Conservation (phyloP, 2,888 invertebrate species). For the Eristalis arbustorum region DNA sequence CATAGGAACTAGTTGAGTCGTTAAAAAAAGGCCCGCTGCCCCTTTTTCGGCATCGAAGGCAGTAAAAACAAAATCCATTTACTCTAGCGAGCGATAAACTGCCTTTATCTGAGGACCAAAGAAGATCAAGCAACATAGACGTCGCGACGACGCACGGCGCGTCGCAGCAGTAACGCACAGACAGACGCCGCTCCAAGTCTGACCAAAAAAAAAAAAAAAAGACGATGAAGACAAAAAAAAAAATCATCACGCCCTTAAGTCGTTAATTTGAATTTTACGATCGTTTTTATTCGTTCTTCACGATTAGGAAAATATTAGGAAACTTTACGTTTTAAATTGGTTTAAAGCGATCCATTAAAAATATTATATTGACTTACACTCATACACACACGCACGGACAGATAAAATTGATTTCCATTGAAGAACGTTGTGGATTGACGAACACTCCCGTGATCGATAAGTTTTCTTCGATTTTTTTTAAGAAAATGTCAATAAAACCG, state of each 20-base stretch:
- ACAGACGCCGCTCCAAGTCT: background rate
- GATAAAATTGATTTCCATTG: background rate
- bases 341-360: background rate
- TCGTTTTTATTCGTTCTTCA: slow-evolving; percentile 2
- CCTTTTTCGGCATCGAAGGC: background rate
- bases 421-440: background rate
- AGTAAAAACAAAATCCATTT: background rate
- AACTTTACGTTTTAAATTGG: slow-evolving; percentile 4
- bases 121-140: background rate
- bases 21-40: background rate
- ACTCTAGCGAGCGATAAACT: background rate
- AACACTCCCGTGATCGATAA: background rate
- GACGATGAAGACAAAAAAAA: no score
- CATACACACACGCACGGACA: background rate
- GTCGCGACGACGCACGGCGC: background rate
- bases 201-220: background rate
- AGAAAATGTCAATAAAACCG: background rate
- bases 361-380: background rate
- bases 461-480: background rate
- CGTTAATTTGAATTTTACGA: slow-evolving; percentile 14
- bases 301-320: slow-evolving; percentile 11
- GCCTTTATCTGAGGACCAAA: background rate
- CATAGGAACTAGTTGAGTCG: slow-evolving; percentile 3
- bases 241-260: slow-evolving; percentile 13
- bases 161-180: background rate